phyloP scores from a whole-genome alignment of 2,797 vertebrate genomes.

The Sternotherus odoratus region DNA sequence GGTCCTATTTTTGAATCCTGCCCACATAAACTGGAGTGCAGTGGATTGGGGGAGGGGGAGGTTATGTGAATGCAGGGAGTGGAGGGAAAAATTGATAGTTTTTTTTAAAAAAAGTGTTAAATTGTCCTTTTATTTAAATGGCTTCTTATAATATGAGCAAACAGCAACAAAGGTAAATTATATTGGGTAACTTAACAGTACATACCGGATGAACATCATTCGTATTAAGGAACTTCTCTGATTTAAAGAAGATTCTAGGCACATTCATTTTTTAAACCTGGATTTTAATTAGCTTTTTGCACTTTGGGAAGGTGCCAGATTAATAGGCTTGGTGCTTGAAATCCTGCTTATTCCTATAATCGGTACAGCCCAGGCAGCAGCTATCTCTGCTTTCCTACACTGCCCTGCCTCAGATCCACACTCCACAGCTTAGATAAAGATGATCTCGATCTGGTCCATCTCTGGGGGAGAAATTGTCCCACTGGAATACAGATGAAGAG shows the following conservation, averaged over 20 bases:
- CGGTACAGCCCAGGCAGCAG: background rate
- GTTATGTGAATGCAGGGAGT: background rate
- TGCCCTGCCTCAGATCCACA: background rate
- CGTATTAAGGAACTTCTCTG: background rate
- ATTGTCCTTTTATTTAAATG: background rate
- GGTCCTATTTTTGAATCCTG: background rate
- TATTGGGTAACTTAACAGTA: background rate
- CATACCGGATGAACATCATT: background rate
- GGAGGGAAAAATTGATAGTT: background rate
- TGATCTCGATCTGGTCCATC: background rate
- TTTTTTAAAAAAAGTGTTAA: background rate
- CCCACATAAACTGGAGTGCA: background rate
- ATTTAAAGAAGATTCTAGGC: background rate
- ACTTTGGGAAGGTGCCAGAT: background rate
- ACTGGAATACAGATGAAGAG: background rate
- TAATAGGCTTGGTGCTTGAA: background rate
- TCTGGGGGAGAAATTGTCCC: background rate
- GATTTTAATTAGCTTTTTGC: background rate
- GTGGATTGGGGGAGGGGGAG: background rate
- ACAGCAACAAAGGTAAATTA: background rate
- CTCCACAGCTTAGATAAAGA: background rate
- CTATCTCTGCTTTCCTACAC: background rate
- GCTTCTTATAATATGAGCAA: background rate
- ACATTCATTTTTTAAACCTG: background rate
- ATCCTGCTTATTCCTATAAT: background rate